Evolutionary conservation across 2,888 invertebrate genomes (phyloP), one percentile per base, ranked within the genome.

Genomic region (Drosophila emarginata): DNA sequence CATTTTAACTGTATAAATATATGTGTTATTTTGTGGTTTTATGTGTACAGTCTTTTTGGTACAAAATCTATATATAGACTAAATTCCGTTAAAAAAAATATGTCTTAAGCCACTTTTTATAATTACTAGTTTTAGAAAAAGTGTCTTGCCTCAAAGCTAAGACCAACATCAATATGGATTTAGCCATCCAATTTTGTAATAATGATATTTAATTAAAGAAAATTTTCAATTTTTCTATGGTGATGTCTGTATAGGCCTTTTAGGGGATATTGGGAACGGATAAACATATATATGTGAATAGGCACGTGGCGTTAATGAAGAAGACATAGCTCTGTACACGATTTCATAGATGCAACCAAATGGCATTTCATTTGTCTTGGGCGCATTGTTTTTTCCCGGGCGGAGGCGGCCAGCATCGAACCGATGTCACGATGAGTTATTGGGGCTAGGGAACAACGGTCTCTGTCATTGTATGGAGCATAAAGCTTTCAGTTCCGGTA

Each of bases 291-390:
- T 15, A n/a, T 12, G 3, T 37, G 9, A n/a, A 12, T 23, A 23
- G 37, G 18, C 11, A 45, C 2, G 9, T 9, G 40, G 40, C 14
- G 2, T 28, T 2, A 67, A 51, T 36, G 60, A 71, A 64, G 36
- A 52, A 64, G 57, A 58, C 57, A 32, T 32, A 51, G 64, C 58
- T 57, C 52, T 53, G 36, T 36, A 58, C 52, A 62, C 60, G 54
- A 58, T 50, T 45, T 37, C 53, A 64, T 65, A 66, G 51, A 32
- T 21, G 28, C 64, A 66, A 64, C 58, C 83, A 87, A 85, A 87
- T 85, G 86, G 76, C 86, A 82, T 65, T 77, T 85, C 75, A 82
- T 82, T 82, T 86, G 63, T 82, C 88, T 85, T 83, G 50, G 32
- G 26, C 36, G n/a, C 50, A 39, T 61, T 58, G 57, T 26, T 36